Conservation (phyloP, 2,113 vertebrate species). For the Corythaeola cristata region DNA sequence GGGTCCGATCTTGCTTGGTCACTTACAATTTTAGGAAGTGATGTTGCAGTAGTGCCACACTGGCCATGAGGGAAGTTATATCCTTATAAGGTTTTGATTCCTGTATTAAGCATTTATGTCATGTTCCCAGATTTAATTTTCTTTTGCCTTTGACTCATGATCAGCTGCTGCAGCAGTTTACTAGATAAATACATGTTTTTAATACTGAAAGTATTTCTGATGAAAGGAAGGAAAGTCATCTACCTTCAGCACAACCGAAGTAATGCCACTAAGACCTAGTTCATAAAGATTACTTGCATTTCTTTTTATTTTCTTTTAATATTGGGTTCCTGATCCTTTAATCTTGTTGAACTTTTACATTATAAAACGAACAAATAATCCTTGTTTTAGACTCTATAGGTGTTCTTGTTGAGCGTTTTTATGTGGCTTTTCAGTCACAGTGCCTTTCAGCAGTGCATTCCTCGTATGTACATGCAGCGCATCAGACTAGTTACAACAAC, state of each 20-base stretch:
- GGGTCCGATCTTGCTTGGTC: background rate
- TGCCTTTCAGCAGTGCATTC: background rate
- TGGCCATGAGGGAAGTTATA: background rate
- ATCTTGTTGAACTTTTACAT: conserved; percentile 50
- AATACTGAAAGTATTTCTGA: conserved; percentile 4
- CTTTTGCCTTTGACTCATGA: conserved; percentile 2
- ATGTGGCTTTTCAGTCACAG: background rate
- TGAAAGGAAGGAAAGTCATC: background rate
- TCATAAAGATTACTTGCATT: conserved; percentile 1
- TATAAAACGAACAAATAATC: conserved; percentile 31
- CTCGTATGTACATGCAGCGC: background rate
- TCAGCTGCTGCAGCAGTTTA: conserved; percentile 8
- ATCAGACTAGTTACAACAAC: background rate
- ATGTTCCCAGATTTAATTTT: background rate
- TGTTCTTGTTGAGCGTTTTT: background rate
- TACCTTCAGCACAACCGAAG: background rate
- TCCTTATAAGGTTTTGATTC: background rate
- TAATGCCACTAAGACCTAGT: background rate
- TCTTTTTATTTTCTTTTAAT: conserved; percentile 55
- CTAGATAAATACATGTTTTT: conserved; percentile 7
- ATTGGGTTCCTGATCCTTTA: conserved; percentile 40
- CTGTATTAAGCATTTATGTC: background rate
- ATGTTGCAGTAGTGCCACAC: background rate
- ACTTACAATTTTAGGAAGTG: background rate
- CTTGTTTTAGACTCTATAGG: background rate